Evolutionary conservation across 1,140 invertebrate genomes (phyloP), one percentile per base, ranked within the genome.

Genomic region (Brachionus paranguensis): DNA sequence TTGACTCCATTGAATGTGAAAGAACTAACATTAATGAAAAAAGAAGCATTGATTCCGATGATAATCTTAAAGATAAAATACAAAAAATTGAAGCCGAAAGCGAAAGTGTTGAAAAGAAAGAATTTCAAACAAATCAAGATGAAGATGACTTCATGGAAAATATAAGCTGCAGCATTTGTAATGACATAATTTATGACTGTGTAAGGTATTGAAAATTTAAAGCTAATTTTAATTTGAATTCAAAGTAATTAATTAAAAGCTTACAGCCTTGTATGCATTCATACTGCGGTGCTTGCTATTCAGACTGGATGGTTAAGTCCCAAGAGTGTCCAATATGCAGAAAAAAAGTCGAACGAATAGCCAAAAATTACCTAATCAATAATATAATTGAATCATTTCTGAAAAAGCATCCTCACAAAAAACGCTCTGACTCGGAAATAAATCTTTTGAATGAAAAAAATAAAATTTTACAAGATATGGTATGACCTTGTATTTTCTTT

Each of bases 181-280:
- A 88, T 72, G 88, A 89, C 27, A 84, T 89, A 8, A 85, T 89
- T 43, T 86, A 89, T 86, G 87, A 89, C 76, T 89, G 88, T 85
- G 86, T 89, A 47, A 89, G 88, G 88, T 89, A 37, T 41, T 20
- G 47, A 8, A 29, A 65, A 85, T 41, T 37, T 79, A 11, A 33
- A 7, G 41, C 27, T 65, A 11, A 27, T 50, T 65, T 14, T 2
- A 12, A 14, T 33, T 53, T 10, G 11, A 29, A 24, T 20, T 24
- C 43, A 41, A 65, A 45, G 12, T 14, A 37, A 70, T 29, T 84
- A 41, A 37, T 24, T 83, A 85, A 17, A 85, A 89, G 88, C 83
- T 84, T 89, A 29, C 88, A 89, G 85, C 88, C 88, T 2, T 89
- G 88, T 81, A 86, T 89, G 86, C 88, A 89, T 85, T 87, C 88